Evolutionary conservation across 2,888 invertebrate species (phyloP), one percentile per base, ranked within the genome.

Genomic region (Tetropium fuscum): DNA sequence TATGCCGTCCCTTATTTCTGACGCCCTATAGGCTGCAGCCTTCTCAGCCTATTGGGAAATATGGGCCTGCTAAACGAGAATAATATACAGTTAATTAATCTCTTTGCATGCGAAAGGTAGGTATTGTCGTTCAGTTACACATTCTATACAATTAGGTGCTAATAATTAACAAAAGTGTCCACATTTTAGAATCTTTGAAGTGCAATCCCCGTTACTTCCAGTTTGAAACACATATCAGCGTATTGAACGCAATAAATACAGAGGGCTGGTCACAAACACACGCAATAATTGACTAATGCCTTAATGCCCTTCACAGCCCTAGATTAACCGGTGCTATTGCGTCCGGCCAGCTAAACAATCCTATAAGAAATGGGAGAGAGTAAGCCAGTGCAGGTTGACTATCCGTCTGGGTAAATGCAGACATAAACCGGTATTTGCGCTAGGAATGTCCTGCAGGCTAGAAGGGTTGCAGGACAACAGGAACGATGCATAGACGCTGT

Each of bases 261-360:
- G 56, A 57, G 56, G 59, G 64, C 57, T 41, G 63, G 61, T 62
- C 56, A 56, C 64, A 66, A 69, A 69, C 69, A 62, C 61, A 65
- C 54, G 60, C 61, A 68, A 71, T 70, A 69, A 69, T 71, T 66
- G 70, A 70, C 67, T 71, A 70, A 65, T 66, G 63, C 67, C 57
- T 53, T 63, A 70, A 65, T 66, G 63, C 66, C 58, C 51, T 61
- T 47, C 58, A 40, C 51, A 13, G 45, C 63, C 63, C 56, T 60
- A 67, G 70, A 70, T 69, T 71, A 69, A 69, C 67, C 55, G 58
- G 60, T 64, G 60, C 62, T 59, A 38, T 41, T 18, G 38, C 45
- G 54, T 18, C 36, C 15, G 22, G 47, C 59, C 63, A 66, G 44
- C 44, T 55, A 18, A 32, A 43, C 41, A 11, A n/a, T 49, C 36